Evolutionary conservation across 1,140 invertebrate species (phyloP), one percentile per base, ranked within the genome.

Genomic region (Hydropsyche tenuis): DNA sequence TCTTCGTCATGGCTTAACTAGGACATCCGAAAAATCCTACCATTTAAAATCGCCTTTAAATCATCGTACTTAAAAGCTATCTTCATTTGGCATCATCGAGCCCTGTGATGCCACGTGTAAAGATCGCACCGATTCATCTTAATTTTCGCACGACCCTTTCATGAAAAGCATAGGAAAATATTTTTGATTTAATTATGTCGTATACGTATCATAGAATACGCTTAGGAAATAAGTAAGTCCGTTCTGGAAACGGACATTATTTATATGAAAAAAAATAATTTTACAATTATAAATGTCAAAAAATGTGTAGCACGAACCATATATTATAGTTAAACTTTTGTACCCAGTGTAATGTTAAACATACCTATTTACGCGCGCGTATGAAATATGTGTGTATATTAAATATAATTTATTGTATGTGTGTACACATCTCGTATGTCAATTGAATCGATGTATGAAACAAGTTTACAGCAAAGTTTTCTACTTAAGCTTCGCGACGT

Each of bases 11-110:
- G n/a, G n/a, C n/a, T n/a, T n/a, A n/a, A n/a, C n/a, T n/a, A n/a
- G n/a, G n/a, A n/a, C n/a, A n/a, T n/a, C n/a, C n/a, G 30, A 37
- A 4, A 37, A 37, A 37, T 37, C 30, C 3, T 9, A 4, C 30
- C 3, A 9, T 37, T 9, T 37, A 37, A 37, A 37, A 37, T 37
- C 30, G 46, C 46, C 14, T 16, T 16, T 51, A 5, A 51, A 51
- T 51, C 6, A 9, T 45, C 9, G 30, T 37, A 37, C 30, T 37
- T 37, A 37, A 37, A 37, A 23, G 45, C 20, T 22, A 68, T 68
- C 45, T 68, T 68, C 22, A 30, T 45, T 70, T 56, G 48, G 51
- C 68, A 70, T 70, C 68, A 70, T 56, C 46, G 68, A 70, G 68
- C 68, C 68, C 68, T 70, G 22, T 70, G 68, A 70, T 70, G 68